phyloP scores from a whole-genome alignment of 1,140 invertebrate genomes.

The Drosophila pseudoananassae region DNA sequence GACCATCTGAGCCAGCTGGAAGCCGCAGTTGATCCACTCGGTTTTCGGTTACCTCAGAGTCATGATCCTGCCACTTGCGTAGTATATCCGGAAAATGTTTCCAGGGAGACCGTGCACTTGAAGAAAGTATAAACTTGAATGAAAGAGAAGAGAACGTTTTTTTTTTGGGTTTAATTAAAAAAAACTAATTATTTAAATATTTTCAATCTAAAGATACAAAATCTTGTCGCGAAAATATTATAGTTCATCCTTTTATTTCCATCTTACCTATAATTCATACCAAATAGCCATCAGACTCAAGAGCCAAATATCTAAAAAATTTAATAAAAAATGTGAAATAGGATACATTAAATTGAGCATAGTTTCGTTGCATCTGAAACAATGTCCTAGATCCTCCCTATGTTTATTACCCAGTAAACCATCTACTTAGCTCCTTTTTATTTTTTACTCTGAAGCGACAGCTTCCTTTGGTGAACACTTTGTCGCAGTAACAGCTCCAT shows the following conservation, averaged over 20 bases:
- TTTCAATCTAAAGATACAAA: too few relatives aligned
- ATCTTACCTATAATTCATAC: too few relatives aligned
- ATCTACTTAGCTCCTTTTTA: slow-evolving; percentile 36
- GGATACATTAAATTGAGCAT: neutral
- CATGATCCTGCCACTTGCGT: slow-evolving; percentile 15
- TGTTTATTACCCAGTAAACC: slow-evolving; percentile 48
- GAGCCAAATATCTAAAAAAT: too few relatives aligned
- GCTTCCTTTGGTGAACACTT: slow-evolving; percentile 55
- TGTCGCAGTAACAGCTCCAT: slow-evolving; percentile 70
- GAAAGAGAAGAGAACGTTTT: too few relatives aligned
- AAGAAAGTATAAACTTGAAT: neutral
- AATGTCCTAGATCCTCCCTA: slow-evolving; percentile 23
- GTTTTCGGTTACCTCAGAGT: slow-evolving; percentile 19
- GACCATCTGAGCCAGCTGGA: slow-evolving; percentile 13
- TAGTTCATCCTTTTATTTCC: too few relatives aligned
- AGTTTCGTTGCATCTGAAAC: slow-evolving; percentile 22
- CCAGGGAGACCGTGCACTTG: neutral
- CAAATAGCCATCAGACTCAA: too few relatives aligned
- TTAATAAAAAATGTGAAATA: neutral
- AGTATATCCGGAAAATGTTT: neutral
- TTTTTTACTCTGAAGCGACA: slow-evolving; percentile 11
- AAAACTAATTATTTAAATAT: too few relatives aligned
- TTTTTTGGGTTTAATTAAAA: too few relatives aligned
- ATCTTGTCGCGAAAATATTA: too few relatives aligned
- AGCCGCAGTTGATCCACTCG: slow-evolving; percentile 25